Base-by-base conservation (phyloP, 2,113 vertebrate genomes). In the Leptodactylus fuscus region DNA sequence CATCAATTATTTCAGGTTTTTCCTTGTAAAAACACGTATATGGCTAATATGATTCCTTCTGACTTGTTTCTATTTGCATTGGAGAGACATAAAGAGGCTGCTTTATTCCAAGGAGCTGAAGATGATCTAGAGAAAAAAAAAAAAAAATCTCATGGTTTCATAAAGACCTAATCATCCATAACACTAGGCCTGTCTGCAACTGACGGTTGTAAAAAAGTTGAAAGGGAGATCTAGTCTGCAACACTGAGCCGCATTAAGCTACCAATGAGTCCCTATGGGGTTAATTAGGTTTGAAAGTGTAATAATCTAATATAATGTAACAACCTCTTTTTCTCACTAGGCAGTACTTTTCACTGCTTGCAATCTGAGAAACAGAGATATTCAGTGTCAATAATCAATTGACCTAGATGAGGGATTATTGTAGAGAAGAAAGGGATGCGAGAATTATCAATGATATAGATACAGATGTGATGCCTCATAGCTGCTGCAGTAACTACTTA, bases 231-330 rank as follows among this genome's bases (percentile, higher is more conserved):
- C 84, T 75, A 89, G 80, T 65, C 85, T 90, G 88, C 83, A 62
- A 87, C 89, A 89, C 87, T 91, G 71, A 88, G 86, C 85, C 89
- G 88, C 81, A 88, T 89, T 90, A 91, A 88, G 87, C 83, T 92
- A 91, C 82, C 79, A 71, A 58, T 22, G 81, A 81, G 82, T 94
- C 95, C 93, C 93, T 88, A 6, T 89, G 93, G 93, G 92, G 88
- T 94, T 93, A 96, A 96, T 97, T 96, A 97, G 87, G 89, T 90
- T 89, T 92, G 89, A 93, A 94, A 94, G 88, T 90, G 86, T 94
- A 95, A 95, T 94, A 91, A 96, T 93, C 89, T 87, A 89, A 88
- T 89, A 87, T 93, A 93, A 94, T 91, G 90, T 91, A 91, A 93
- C 88, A 93, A 90, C 86, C 90, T 93, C 89, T 93, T 79, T 89